Base-by-base conservation (phyloP, 2,797 vertebrate species). In the Enteromius viviparus region DNA sequence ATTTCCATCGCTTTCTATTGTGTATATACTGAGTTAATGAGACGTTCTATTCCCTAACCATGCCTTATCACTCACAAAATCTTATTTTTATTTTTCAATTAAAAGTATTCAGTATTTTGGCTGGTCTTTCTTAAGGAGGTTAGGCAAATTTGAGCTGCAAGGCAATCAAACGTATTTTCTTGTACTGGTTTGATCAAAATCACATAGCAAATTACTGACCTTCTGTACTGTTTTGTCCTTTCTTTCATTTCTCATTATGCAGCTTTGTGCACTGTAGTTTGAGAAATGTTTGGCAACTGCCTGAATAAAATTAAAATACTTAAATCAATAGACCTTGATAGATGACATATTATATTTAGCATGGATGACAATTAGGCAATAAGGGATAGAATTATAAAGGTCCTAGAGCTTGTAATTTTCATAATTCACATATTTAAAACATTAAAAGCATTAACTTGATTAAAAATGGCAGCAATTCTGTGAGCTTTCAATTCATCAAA, bases 1-100 rank as follows among this genome's bases (percentile, higher is more conserved):
- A 40, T 71, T 66, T 32, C 19, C 49, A 45, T 32, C 47, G 26
- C 58, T 26, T 62, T 62, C 75, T 60, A 34, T 34, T 77, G 64
- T 47, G 68, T 62, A 34, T 77, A 45, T 68, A 15, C 17, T n/a
- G 17, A 51, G 15, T 14, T 14, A 51, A 66, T 34, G 1, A 23
- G 21, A 51, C 34, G n/a, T 78, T 78, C 53, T 49, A 32, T 65
- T 6, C 76, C 10, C 15, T 29, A 45, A 29, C 14, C 40, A 7
- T 17, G n/a, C 37, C 34, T 11, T 40, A 40, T 68, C 4, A 1
- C 65, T 12, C 34, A 68, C 65, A 68, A 12, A 40, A 64, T 64
- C 29, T 0, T 64, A 64, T 64, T 64, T 32, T 64, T 2, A 32
- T 64, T 64, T 64, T 64, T 32, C 12, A 32, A 3, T 64, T 64